Percentiles rank a stretch among this genome's conserved stretches.
Conservation (phyloP, 92 coral and sea anemone genomes). For the Epizoanthus ramosus region DNA sequence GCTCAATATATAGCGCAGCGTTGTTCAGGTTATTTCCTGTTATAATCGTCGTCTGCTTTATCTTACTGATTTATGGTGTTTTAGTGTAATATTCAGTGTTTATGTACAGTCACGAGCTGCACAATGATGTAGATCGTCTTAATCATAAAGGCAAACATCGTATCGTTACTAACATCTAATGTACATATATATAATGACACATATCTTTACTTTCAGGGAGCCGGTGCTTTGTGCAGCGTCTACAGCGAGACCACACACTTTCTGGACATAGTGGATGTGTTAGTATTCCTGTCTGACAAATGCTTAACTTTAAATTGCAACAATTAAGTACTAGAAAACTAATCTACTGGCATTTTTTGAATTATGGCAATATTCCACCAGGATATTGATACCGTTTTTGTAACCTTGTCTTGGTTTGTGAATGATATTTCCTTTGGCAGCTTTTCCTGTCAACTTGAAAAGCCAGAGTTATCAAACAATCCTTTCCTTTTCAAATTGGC, state of each 20-base stretch:
- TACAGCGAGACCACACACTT: slow-evolving; percentile 75
- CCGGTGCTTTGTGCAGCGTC: slow-evolving; percentile 80
- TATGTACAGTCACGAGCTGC: neutral
- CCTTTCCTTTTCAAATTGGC: no score
- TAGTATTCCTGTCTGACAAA: slow-evolving; percentile 41
- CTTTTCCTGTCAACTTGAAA: no score
- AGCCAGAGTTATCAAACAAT: no score
- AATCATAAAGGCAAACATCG: no score
- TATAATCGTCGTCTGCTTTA: neutral
- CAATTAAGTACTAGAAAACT: neutral
- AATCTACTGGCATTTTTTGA: neutral
- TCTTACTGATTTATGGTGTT: neutral
- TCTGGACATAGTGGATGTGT: slow-evolving; percentile 98
- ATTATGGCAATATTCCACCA: no score
- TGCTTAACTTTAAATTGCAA: no score
- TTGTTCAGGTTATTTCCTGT: neutral
- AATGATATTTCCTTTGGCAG: no score
- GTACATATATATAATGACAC: neutral
- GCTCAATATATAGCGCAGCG: no score
- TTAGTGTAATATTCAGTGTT: neutral
- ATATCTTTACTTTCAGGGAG: slow-evolving; percentile 55
- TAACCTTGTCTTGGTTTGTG: no score
- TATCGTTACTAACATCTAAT: no score
- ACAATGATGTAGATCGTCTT: neutral
- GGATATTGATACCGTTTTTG: no score